A percentile compares a stretch with the other conserved stretches of the same genome.
Evolutionary conservation across 2,113 vertebrate genomes (phyloP).

Genomic region (Podarcis raffonei): DNA sequence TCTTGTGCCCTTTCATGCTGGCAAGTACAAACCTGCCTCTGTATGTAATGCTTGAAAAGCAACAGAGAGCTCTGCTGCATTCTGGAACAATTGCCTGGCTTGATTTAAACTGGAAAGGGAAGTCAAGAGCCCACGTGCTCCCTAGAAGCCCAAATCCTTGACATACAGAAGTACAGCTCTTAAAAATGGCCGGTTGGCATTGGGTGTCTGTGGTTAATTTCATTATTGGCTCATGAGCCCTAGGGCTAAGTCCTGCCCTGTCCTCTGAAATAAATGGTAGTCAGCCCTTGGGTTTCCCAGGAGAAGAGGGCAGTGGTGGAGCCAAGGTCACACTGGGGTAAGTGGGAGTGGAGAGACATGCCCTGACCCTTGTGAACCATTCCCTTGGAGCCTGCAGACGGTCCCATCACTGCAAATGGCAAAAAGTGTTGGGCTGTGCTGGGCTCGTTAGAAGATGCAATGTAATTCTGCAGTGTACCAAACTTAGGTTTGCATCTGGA

Average conservation of each 20-base stretch:
- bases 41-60: neutral
- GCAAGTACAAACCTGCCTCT: neutral
- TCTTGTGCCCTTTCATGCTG: neutral
- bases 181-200: neutral
- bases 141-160: neutral
- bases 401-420: no score
- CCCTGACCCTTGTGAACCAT: neutral
- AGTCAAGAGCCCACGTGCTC: neutral
- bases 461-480: neutral
- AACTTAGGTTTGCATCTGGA: neutral
- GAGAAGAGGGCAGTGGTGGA: neutral
- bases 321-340: neutral
- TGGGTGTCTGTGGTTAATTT: no score
- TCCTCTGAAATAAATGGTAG: neutral
- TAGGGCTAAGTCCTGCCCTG: neutral
- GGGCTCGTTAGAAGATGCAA: no score
- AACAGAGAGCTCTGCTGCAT: neutral
- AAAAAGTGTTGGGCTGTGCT: no score
- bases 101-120: neutral
- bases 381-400: neutral
- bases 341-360: neutral
- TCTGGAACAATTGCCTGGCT: neutral
- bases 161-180: neutral
- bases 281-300: neutral
- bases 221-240: neutral